A percentile compares a stretch with the other conserved stretches of the same genome.
Conservation (phyloP, 2,888 invertebrate species). For the Loripinus fragilis region DNA sequence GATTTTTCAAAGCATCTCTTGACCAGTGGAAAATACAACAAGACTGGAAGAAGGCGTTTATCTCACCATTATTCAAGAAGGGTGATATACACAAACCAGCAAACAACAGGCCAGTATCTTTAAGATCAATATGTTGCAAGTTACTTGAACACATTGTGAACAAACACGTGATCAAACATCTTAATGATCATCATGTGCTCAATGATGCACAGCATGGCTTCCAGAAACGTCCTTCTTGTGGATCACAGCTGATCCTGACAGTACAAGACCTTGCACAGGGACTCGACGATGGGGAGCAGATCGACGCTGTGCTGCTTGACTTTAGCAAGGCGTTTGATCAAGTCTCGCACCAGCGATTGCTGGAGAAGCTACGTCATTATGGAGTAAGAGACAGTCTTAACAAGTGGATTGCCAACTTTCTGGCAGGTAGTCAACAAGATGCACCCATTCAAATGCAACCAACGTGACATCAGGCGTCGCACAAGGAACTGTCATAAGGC, state of each 20-base stretch:
- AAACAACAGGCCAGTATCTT: constrained; percentile 1
- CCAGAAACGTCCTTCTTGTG: no score
- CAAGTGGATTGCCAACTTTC: constrained; percentile 1
- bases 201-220: no score
- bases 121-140: constrained; percentile 8
- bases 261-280: no score
- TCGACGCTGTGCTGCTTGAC: no score
- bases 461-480: neutral
- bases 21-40: constrained; percentile 13
- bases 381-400: no score
- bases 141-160: constrained; percentile 8
- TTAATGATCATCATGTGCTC: neutral
- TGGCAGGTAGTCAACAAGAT: neutral
- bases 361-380: no score
- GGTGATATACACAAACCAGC: neutral
- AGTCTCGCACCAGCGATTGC: no score
- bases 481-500: neutral
- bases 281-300: no score
- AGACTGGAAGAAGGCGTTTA: constrained; percentile 4
- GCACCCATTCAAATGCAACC: no score
- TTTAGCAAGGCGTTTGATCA: no score
- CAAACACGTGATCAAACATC: neutral
- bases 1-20: constrained; percentile 9
- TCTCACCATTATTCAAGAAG: constrained; percentile 5
- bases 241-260: no score